Evolutionary conservation across 2,888 invertebrate genomes (phyloP).

Genomic region (Leptothorax acervorum): DNA sequence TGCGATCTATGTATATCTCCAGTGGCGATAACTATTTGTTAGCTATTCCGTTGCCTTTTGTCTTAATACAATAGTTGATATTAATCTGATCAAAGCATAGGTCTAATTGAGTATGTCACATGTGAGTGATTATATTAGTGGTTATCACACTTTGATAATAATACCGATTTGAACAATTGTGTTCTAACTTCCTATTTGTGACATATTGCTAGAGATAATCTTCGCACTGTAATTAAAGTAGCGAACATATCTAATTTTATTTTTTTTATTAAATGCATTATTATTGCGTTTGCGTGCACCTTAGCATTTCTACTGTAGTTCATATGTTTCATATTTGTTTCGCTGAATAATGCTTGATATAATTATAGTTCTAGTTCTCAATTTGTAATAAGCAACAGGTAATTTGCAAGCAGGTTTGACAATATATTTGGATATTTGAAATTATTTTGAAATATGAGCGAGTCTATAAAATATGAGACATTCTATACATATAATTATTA

Average conservation of each 20-base stretch:
- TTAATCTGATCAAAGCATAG: slow-evolving; percentile 22
- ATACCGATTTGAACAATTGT: neutral
- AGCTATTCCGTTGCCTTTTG: neutral
- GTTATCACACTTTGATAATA: slow-evolving; percentile 4
- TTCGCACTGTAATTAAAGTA: slow-evolving; percentile 4
- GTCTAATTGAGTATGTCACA: neutral
- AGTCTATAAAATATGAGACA: neutral
- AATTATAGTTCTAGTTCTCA: neutral
- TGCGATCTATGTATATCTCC: neutral
- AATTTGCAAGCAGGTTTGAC: neutral
- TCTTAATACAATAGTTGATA: slow-evolving; percentile 4
- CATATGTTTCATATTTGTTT: neutral
- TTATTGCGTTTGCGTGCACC: neutral
- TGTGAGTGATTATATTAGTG: slow-evolving; percentile 10
- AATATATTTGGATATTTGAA: neutral
- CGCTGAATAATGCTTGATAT: neutral
- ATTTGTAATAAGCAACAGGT: neutral
- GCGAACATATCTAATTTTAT: neutral
- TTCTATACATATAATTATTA: slow-evolving; percentile 11
- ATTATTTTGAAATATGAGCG: neutral
- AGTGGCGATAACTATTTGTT: neutral
- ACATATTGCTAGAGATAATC: neutral
- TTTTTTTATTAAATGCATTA: neutral
- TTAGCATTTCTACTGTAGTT: neutral
- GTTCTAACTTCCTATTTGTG: neutral